A percentile compares a stretch with the other conserved stretches of the same genome.
These are phyloP conservation scores for Sinohyriopsis cumingii DNA, from an alignment of 2,888 invertebrate genomes.

Conservation along the genomic window DNA sequence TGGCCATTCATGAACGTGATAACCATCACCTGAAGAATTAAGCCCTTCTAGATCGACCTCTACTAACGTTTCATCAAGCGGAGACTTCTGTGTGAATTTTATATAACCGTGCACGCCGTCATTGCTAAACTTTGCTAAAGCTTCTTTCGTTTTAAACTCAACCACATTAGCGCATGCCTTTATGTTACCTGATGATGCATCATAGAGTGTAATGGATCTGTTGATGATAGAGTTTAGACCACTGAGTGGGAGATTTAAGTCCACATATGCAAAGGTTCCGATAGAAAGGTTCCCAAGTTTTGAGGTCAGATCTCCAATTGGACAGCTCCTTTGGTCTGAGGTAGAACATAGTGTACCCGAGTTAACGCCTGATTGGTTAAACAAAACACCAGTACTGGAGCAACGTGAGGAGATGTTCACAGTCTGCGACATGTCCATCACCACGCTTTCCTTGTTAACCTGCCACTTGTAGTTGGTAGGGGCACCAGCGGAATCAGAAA, in stretches of 20 bases:
- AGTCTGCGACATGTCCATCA: slow-evolving; percentile 22
- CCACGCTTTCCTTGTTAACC: slow-evolving; percentile 32
- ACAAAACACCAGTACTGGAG: slow-evolving; percentile 27
- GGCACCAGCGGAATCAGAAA: slow-evolving; percentile 14
- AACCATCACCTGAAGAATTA: slow-evolving; percentile 66
- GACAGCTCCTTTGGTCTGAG: slow-evolving; percentile 29
- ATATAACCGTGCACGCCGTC: slow-evolving; percentile 87
- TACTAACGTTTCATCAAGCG: slow-evolving; percentile 79
- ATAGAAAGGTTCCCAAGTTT: slow-evolving; percentile 47
- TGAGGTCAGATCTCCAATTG: slow-evolving; percentile 47
- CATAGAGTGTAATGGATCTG: slow-evolving; percentile 33
- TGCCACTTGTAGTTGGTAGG: slow-evolving; percentile 23
- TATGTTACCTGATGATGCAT: too few relatives aligned
- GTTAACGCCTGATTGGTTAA: slow-evolving; percentile 24
- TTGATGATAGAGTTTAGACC: slow-evolving; percentile 41
- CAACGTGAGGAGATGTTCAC: slow-evolving; percentile 16
- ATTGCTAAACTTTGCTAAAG: slow-evolving; percentile 60
- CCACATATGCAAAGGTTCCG: slow-evolving; percentile 29
- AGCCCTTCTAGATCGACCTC: slow-evolving; percentile 75
- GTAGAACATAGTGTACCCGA: slow-evolving; percentile 23
- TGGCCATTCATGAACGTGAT: slow-evolving; percentile 73
- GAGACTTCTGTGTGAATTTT: slow-evolving; percentile 84
- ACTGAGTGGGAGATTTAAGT: slow-evolving; percentile 44
- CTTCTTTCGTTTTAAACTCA: slow-evolving; percentile 51
- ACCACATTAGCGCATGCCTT: slow-evolving; percentile 82